Base-by-base conservation (phyloP, 2,888 invertebrate species). In the Patella depressa region DNA sequence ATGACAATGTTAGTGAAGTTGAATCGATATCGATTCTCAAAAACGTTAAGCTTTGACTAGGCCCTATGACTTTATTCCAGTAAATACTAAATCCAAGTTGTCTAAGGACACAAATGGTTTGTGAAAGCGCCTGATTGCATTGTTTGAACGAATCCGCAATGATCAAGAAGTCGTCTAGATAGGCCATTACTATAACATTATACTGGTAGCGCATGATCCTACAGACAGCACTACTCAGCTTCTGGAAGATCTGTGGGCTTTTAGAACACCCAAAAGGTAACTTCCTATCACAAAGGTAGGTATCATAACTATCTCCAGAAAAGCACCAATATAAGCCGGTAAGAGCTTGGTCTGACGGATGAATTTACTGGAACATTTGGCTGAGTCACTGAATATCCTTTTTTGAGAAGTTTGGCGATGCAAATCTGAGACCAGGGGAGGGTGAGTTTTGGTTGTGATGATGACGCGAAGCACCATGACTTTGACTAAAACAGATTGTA, bases 31-130 rank as follows among this genome's bases (percentile, higher is more conserved):
- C 29, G 54, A 73, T 55, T 5, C 73, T 55, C 53, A 73, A 24
- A 17, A 55, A 73, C 45, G 24, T 24, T 24, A 55, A 53, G 24
- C 53, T 54, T 54, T 72, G 53, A 29, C 54, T 54, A 72, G 55
- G 72, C 53, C 72, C 72, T 55, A 53, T 53, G 0, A 54, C 14
- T 14, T 45, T 72, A 24, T 72, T 54, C 72, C 53, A 72, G 53
- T 72, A n/a, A 2, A 72, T 72, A 15, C 53, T 24, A 72, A 72
- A 72, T 17, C 72, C 72, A n/a, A 72, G 72, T 15, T 72, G 24
- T 53, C 72, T 45, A 24, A 73, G 53, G 15, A 54, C 73, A 29
- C 17, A 24, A 11, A 73, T 19, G 2, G 55, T 55, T n/a, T 53
- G 24, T 55, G 15, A 29, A 3, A 73, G 45, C 2, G 73, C 55